These are phyloP conservation scores for Sarcophilus harrisii DNA, from an alignment of 2,797 vertebrate genomes.

Conservation along the genomic window DNA sequence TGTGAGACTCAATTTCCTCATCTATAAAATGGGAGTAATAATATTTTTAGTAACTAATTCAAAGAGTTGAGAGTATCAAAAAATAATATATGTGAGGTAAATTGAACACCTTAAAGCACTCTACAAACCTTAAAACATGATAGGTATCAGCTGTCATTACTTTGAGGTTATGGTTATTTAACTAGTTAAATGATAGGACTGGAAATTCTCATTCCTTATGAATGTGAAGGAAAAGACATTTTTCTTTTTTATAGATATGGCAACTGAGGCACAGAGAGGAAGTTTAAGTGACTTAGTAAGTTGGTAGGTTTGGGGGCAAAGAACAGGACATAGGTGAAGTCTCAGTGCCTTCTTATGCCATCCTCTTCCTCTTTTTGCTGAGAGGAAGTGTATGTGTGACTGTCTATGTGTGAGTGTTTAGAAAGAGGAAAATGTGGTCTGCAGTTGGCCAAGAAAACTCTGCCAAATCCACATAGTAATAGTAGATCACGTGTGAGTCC, in stretches of 20 bases:
- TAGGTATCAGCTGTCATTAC: not conserved
- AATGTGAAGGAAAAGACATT: not conserved
- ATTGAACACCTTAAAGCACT: not conserved
- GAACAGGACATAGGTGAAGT: not conserved
- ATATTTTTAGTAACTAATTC: not conserved
- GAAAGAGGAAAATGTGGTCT: slow-evolving; percentile 37
- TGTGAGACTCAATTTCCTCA: not conserved
- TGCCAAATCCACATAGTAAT: slow-evolving; percentile 46
- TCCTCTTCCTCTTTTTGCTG: not conserved
- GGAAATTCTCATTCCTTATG: not conserved
- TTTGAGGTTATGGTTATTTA: not conserved
- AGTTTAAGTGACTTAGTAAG: slow-evolving; percentile 9
- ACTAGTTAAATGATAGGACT: not conserved
- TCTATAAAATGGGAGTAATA: not conserved
- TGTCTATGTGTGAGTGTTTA: not conserved
- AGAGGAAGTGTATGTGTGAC: not conserved
- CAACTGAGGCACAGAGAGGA: slow-evolving; percentile 32
- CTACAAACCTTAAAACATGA: not conserved
- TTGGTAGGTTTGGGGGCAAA: not conserved
- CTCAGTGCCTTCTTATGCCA: not conserved
- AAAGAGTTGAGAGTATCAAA: not conserved
- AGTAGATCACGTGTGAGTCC: not conserved
- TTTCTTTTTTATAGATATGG: not conserved
- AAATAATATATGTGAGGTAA: not conserved
- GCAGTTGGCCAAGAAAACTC: slow-evolving; percentile 27